Evolutionary conservation across 2,888 invertebrate genomes (phyloP).

Genomic region (Escarpia spicata): DNA sequence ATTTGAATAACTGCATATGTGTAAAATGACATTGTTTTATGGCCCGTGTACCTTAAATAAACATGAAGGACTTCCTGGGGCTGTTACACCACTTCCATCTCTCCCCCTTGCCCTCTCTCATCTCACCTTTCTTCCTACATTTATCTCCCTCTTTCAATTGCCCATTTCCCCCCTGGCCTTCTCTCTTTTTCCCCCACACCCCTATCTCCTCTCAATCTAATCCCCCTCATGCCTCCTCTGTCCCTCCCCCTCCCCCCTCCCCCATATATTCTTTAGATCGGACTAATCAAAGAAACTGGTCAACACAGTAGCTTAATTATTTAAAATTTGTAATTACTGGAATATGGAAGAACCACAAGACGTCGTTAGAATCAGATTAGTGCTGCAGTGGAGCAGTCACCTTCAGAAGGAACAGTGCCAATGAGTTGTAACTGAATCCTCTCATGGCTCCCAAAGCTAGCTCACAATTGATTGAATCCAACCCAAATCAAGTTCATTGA

Average conservation of each 20-base stretch:
- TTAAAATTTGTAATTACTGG: slow-evolving; percentile 1
- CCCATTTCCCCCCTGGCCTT: too few species aligned
- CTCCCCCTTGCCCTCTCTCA: not conserved
- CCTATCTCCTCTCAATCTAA: too few species aligned
- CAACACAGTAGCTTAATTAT: not conserved
- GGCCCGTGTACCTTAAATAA: too few species aligned
- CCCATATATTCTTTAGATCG: too few species aligned
- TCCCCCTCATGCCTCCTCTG: not conserved
- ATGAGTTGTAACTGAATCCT: not conserved
- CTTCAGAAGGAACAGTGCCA: not conserved
- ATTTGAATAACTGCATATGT: not conserved
- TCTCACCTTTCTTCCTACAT: not conserved
- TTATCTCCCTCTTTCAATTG: too few species aligned
- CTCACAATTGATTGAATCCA: not conserved
- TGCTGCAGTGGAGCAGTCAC: not conserved
- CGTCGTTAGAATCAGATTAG: not conserved
- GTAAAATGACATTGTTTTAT: not conserved
- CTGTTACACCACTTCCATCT: not conserved
- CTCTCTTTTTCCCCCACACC: too few species aligned
- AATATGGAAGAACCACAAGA: not conserved
- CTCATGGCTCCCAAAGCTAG: not conserved
- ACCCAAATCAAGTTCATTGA: not conserved
- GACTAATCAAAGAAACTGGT: not conserved
- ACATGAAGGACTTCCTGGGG: not conserved
- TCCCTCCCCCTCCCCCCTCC: not conserved